Base-by-base conservation (phyloP, 1,140 invertebrate species). In the Sitobion miscanthi region DNA sequence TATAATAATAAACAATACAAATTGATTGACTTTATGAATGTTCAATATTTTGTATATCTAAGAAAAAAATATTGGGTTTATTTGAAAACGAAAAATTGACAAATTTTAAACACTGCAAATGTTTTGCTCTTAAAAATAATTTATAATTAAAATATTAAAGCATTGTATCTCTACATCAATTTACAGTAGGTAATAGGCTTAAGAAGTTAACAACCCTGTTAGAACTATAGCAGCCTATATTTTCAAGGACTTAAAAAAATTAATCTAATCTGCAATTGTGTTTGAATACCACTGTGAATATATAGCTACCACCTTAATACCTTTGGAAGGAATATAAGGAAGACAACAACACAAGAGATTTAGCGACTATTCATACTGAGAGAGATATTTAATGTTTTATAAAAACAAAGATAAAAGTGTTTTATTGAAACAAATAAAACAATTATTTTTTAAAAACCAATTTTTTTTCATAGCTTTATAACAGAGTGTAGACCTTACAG, bases 241-340 rank as follows among this genome's bases (percentile, higher is more conserved):
- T 69, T 69, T 69, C n/a, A 69, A n/a, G 4, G 17, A 17, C 62
- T 69, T 69, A 9, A 69, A 69, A 69, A n/a, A n/a, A 69, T 8
- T 47, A 5, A 69, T n/a, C 5, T 5, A n/a, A n/a, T 30, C 62
- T 69, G 3, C 4, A n/a, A 69, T 69, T 14, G 3, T 30, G 25
- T 11, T 62, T 62, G 30, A 62, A 62, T 62, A 62, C 25, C 5
- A 14, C 3, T n/a, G 17, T 17, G n/a, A 69, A n/a, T 62, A 30
- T 4, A 30, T 69, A 54, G 17, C 4, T 0, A 21, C 49, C 49
- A 52, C 49, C 11, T 11, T 54, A 54, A 52, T 69, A 69, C 11
- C 4, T n/a, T 69, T 5, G 4, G 0, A n/a, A 69, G 4, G 4
- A 14, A n/a, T 14, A 8, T 69, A 17, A n/a, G 1, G 17, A 14